These are phyloP conservation scores for Andinoacara biseriatus DNA, from an alignment of 2,113 vertebrate species.

Conservation along the genomic window DNA sequence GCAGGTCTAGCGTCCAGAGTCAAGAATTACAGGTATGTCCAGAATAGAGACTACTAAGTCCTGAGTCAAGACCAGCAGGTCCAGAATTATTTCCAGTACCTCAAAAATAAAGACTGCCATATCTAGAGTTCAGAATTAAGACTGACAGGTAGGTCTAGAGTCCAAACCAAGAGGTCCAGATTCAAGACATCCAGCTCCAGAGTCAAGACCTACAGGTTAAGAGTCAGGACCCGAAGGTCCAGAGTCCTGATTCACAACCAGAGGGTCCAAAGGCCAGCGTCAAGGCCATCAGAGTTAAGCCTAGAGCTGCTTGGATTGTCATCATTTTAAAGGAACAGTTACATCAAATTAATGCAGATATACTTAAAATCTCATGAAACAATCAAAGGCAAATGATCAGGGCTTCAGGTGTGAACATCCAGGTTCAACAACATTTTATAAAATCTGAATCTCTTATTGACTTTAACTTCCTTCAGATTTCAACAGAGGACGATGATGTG, in stretches of 20 bases:
- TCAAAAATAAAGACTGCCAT: neutral
- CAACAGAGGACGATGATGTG: neutral
- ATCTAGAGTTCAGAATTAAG: neutral
- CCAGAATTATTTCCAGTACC: neutral
- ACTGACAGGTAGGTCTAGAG: no score
- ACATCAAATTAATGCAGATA: neutral
- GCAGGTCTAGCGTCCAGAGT: neutral
- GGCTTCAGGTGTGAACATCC: neutral
- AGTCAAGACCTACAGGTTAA: neutral
- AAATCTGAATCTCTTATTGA: neutral
- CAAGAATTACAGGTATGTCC: no score
- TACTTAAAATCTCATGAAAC: neutral
- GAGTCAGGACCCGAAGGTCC: neutral
- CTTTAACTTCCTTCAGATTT: neutral
- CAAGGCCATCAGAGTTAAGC: neutral
- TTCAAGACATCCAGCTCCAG: neutral
- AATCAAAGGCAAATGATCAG: neutral
- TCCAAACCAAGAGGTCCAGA: neutral
- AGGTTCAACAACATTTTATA: neutral
- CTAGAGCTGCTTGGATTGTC: neutral
- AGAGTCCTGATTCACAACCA: neutral
- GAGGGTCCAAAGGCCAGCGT: no score
- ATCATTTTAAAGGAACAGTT: neutral
- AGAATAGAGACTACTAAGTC: neutral
- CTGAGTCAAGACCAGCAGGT: neutral